Evolutionary conservation across 1,140 invertebrate genomes (phyloP).

Genomic region (Octopus bimaculoides): DNA sequence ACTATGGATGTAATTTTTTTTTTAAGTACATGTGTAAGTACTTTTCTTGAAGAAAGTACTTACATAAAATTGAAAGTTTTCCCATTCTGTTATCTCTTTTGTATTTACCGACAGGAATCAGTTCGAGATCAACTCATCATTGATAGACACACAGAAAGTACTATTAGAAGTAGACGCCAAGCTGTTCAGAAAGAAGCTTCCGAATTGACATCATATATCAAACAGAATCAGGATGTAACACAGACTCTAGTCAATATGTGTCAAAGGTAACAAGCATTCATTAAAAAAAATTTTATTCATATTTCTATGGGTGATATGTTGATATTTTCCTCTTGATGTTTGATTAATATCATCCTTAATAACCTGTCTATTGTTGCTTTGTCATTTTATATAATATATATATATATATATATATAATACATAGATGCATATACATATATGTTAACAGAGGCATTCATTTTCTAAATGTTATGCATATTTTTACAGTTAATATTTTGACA

Average conservation of each 20-base stretch:
- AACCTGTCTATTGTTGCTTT: too few species aligned
- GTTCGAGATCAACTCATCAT: slow-evolving; percentile 81
- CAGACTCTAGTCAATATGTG: slow-evolving; percentile 82
- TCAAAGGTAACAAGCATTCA: slow-evolving; percentile 66
- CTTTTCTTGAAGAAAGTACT: neutral
- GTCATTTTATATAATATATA: neutral
- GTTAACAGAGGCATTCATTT: too few species aligned
- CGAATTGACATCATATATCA: slow-evolving; percentile 80
- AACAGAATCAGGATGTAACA: slow-evolving; percentile 80
- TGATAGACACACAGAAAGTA: slow-evolving; percentile 73
- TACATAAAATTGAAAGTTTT: neutral
- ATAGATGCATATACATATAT: neutral
- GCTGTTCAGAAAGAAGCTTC: slow-evolving; percentile 77
- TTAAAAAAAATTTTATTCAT: neutral
- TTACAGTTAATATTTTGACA: too few species aligned
- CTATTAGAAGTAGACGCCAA: slow-evolving; percentile 68
- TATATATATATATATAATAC: neutral
- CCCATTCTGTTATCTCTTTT: neutral
- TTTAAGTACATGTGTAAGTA: too few species aligned
- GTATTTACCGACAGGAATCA: slow-evolving; percentile 36
- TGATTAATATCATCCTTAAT: too few species aligned
- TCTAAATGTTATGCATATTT: too few species aligned
- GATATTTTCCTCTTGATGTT: neutral
- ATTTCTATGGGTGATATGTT: slow-evolving; percentile 5
- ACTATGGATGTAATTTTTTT: too few species aligned